A percentile compares a stretch with the other conserved stretches of the same genome.
Evolutionary conservation across 1,140 invertebrate genomes (phyloP).

Genomic region (Drosophila willistoni): DNA sequence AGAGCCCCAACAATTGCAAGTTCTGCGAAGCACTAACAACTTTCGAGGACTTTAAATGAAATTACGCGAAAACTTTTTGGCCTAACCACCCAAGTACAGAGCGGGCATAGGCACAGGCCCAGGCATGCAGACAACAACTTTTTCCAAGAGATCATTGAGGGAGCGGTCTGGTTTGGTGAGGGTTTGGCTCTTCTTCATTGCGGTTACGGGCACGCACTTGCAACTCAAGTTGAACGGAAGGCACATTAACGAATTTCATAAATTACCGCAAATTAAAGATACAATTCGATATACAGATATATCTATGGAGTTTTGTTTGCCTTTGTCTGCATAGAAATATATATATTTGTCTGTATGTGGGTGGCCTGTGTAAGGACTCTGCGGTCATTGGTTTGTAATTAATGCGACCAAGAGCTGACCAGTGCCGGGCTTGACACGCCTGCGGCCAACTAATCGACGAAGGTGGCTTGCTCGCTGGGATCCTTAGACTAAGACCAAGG

Average conservation of each 20-base stretch:
- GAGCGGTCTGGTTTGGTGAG: neutral
- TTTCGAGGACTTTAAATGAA: slow-evolving; percentile 81
- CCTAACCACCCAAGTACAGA: slow-evolving; percentile 13
- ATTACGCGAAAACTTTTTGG: slow-evolving; percentile 76
- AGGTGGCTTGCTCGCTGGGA: neutral
- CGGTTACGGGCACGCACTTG: slow-evolving; percentile 55
- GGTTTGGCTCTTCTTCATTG: slow-evolving; percentile 38
- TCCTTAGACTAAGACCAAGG: slow-evolving; percentile 11
- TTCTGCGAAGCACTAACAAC: slow-evolving; percentile 57
- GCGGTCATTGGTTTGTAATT: slow-evolving; percentile 79
- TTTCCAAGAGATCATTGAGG: slow-evolving; percentile 67
- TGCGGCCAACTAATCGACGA: slow-evolving; percentile 57
- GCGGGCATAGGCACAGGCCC: neutral
- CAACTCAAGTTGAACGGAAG: slow-evolving; percentile 33
- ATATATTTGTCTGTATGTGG: slow-evolving; percentile 21
- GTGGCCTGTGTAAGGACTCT: slow-evolving; percentile 15
- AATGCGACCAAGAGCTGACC: slow-evolving; percentile 66
- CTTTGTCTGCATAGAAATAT: slow-evolving; percentile 24
- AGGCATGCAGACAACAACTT: slow-evolving; percentile 42
- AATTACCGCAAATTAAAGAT: slow-evolving; percentile 79
- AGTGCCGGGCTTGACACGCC: slow-evolving; percentile 56
- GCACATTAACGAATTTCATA: slow-evolving; percentile 74
- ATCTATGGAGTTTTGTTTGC: slow-evolving; percentile 12
- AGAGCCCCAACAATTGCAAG: slow-evolving; percentile 63
- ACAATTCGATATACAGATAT: slow-evolving; percentile 34